Evolutionary conservation across 2,888 invertebrate species (phyloP), one percentile per base, ranked within the genome.

Genomic region (Onchidella celtica): DNA sequence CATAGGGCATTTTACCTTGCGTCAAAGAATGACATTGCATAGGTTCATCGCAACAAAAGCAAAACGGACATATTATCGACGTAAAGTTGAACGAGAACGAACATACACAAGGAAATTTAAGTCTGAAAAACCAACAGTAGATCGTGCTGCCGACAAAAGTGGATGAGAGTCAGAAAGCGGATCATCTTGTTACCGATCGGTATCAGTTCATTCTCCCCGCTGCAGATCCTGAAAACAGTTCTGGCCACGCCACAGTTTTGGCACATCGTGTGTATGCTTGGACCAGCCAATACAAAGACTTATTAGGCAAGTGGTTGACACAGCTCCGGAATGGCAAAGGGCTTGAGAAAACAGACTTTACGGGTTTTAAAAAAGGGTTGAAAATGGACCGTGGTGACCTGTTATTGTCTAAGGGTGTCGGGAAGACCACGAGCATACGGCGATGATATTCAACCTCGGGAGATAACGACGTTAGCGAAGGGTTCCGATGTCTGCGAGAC

Each of bases 71-170:
- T 55, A n/a, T 57, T 34, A 34, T 6, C 14, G 72, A 72, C 29
- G 32, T 55, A 72, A 34, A 17, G 32, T 3, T 21, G 55, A 57
- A 34, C 55, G 32, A 55, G 32, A 34, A 34, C 57, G 32, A 57
- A 57, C 68, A 36, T 55, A 57, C 68, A 63, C 68, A 57, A 24
- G 36, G 78, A 69, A 78, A 78, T 69, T 78, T 59, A 78, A 78
- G 78, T 57, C 70, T 69, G 69, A 69, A 78, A 78, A 69, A 78
- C 57, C 78, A 78, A 78, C 78, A 78, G n/a, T n/a, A 29, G 27
- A 32, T 38, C 78, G 78, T 78, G 78, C 59, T 29, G 14, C 29
- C 36, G 36, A 70, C 66, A 78, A 78, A 38, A 57, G 27, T 27
- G 38, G 61, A 34, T 29, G 29, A 17, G 24, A 9, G 14, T 17